Percentiles rank a stretch among this genome's conserved stretches.
These are phyloP conservation scores for Uria aalge DNA, from an alignment of 2,113 vertebrate species.

Conservation along the genomic window DNA sequence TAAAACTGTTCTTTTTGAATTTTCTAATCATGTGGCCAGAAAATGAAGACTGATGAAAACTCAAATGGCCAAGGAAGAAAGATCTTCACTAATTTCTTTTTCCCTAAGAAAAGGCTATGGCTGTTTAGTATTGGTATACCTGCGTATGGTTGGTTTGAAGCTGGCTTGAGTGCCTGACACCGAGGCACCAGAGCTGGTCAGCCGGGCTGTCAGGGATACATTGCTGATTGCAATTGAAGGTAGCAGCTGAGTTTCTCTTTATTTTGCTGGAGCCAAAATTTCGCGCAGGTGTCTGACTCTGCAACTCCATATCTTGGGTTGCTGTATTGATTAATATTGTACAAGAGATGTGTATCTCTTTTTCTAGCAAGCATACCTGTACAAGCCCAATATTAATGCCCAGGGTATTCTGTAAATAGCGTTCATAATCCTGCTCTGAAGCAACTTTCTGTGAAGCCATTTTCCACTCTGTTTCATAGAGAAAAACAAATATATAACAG, in stretches of 20 bases:
- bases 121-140: background rate
- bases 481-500: slow-evolving; percentile 57
- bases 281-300: background rate
- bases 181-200: background rate
- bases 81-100: background rate
- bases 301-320: background rate
- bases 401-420: slow-evolving; percentile 32
- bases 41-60: background rate
- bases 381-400: slow-evolving; percentile 41
- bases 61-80: background rate
- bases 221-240: background rate
- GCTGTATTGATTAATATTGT: slow-evolving; percentile 35
- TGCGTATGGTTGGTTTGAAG: background rate
- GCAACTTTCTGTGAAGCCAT: slow-evolving; percentile 34
- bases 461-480: slow-evolving; percentile 49
- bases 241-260: background rate
- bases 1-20: background rate
- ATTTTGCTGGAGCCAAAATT: background rate
- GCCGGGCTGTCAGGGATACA: background rate
- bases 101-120: background rate
- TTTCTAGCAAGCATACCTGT: background rate
- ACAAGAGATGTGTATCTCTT: background rate
- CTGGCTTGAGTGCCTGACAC: background rate
- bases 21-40: background rate
- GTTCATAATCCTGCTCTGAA: slow-evolving; percentile 29